Base-by-base conservation (phyloP, 2,113 vertebrate species). In the Glaucidium brasilianum region DNA sequence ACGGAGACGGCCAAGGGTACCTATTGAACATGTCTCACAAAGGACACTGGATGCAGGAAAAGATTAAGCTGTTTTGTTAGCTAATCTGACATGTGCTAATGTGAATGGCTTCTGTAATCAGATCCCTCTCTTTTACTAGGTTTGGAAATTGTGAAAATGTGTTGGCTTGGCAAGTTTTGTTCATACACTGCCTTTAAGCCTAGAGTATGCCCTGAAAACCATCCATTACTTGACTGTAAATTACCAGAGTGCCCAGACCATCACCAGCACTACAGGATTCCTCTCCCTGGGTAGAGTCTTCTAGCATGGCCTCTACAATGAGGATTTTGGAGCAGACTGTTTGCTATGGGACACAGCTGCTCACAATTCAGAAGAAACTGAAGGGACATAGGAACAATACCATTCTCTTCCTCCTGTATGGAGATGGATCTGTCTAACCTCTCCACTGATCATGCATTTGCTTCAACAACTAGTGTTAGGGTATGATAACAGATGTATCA, bases 1-100 rank as follows among this genome's bases (percentile, higher is more conserved):
- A 3, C 97, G 97, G 22, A 97, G 92, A 27, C 97, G 99, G 63
- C 98, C 97, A 56, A 98, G 98, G 85, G 98, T 99, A 52, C 99
- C 99, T 7, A 97, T 96, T 82, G 99, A 99, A 87, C 90, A 52
- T 6, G 39, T 96, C 63, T 96, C 30, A 19, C 35, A 49, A 63
- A 94, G 71, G 43, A 78, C 3, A 3, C 49, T 87, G 56, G 63
- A 60, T 0, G 1, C 50, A 52, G 95, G 68, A 50, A 75, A 91
- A 78, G 29, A 91, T 79, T 94, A 85, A 75, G 25, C 12, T 68
- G 39, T 85, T 95, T 58, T 14, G 3, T 17, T 55, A 75, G 68
- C 45, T 95, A 6, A 78, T 74, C 18, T 72, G 53, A 55, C 23
- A 66, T 0, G 0, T n/a, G 53, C 41, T 93, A 47, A 43, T 45